phyloP scores from a whole-genome alignment of 1,140 invertebrate genomes.

The Scaptomyza graminum region DNA sequence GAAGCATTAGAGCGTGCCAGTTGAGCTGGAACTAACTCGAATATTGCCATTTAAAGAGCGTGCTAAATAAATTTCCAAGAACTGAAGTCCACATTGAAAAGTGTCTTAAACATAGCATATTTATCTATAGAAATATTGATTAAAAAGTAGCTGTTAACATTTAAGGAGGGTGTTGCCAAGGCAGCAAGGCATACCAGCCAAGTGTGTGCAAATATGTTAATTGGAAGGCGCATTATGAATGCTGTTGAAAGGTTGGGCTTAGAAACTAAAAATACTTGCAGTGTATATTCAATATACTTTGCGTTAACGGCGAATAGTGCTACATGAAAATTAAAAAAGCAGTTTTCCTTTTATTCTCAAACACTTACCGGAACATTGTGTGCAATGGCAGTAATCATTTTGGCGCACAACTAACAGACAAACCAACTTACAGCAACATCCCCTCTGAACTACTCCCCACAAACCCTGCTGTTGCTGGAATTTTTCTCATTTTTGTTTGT shows the following conservation, averaged over 20 bases:
- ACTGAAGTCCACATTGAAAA: constrained; percentile 18
- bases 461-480: neutral
- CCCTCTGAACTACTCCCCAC: neutral
- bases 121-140: constrained; percentile 24
- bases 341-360: neutral
- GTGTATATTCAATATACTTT: constrained; percentile 24
- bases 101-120: neutral
- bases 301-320: constrained; percentile 59
- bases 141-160: neutral
- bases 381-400: constrained; percentile 58
- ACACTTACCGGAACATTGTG: constrained; percentile 11
- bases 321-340: constrained; percentile 61
- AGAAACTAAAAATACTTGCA: constrained; percentile 40
- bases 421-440: no score
- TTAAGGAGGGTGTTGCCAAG: constrained; percentile 1
- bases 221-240: neutral
- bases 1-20: constrained; percentile 12
- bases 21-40: constrained; percentile 29
- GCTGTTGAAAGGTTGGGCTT: no score
- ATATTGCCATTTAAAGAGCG: constrained; percentile 12
- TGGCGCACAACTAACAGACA: constrained; percentile 15
- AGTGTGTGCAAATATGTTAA: constrained; percentile 27
- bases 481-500: constrained; percentile 4
- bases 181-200: neutral
- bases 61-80: neutral